Percentiles rank a stretch among this genome's conserved stretches.
Evolutionary conservation across 1,140 invertebrate species (phyloP).

Genomic region (Cydia fagiglandana): DNA sequence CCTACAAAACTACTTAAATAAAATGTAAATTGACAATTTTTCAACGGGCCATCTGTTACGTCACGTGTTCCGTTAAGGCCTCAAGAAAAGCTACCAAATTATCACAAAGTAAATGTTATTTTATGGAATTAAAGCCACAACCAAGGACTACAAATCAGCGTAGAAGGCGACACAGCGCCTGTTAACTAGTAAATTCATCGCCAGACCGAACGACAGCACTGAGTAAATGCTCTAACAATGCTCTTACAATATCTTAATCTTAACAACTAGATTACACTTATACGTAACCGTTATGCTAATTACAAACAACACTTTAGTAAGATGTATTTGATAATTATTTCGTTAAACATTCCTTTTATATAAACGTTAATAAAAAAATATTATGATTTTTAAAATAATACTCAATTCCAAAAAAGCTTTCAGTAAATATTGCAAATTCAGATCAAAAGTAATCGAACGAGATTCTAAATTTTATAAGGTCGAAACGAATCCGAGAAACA

Average conservation of each 20-base stretch:
- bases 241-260: constrained; percentile 40
- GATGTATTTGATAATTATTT: constrained; percentile 32
- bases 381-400: constrained; percentile 50
- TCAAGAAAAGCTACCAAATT: constrained; percentile 41
- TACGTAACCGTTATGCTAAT: constrained; percentile 40
- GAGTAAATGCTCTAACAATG: constrained; percentile 38
- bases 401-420: constrained; percentile 57
- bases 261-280: constrained; percentile 50
- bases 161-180: constrained; percentile 29
- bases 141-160: constrained; percentile 45
- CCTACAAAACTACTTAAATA: constrained; percentile 25
- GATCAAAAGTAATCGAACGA: constrained; percentile 42
- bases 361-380: constrained; percentile 63
- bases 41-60: constrained; percentile 17
- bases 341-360: constrained; percentile 44
- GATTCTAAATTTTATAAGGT: constrained; percentile 45
- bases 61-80: constrained; percentile 32
- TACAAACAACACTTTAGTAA: constrained; percentile 47
- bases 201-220: constrained; percentile 18
- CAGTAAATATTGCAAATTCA: constrained; percentile 36
- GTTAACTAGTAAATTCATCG: constrained; percentile 27
- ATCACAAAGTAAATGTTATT: constrained; percentile 44
- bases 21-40: constrained; percentile 22
- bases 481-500: constrained; percentile 31
- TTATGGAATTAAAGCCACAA: constrained; percentile 57